Percentiles rank a stretch among this genome's conserved stretches.
These are phyloP conservation scores for Maconellicoccus hirsutus DNA, from an alignment of 1,140 invertebrate species.

Conservation along the genomic window DNA sequence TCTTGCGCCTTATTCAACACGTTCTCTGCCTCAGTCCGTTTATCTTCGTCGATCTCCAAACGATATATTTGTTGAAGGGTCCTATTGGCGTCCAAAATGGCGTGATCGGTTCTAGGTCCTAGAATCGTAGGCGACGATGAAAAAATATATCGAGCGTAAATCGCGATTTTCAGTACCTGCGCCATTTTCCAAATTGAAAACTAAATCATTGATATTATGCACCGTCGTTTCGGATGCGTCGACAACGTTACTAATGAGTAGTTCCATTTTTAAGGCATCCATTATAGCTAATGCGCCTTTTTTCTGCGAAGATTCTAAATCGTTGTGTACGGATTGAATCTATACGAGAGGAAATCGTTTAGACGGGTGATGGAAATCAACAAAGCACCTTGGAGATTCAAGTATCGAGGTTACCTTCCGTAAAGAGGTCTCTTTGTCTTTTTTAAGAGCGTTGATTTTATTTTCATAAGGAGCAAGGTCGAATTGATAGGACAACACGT, in stretches of 20 bases:
- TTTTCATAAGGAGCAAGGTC: constrained; percentile 47
- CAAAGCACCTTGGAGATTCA: too few relatives aligned
- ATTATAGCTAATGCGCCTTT: constrained; percentile 26
- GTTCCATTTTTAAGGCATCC: constrained; percentile 25
- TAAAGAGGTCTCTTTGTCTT: constrained; percentile 36
- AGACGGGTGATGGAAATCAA: too few relatives aligned
- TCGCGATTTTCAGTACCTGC: constrained; percentile 14
- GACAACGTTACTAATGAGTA: constrained; percentile 24
- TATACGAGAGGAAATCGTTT: constrained; percentile 27
- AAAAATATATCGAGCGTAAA: background rate
- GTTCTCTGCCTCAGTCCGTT: constrained; percentile 17
- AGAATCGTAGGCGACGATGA: constrained; percentile 20
- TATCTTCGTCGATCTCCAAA: constrained; percentile 22
- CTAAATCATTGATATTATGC: constrained; percentile 28
- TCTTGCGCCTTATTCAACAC: constrained; percentile 42
- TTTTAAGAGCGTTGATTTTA: constrained; percentile 44
- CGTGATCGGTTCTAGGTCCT: constrained; percentile 61
- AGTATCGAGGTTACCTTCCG: constrained; percentile 47
- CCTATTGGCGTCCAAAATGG: constrained; percentile 55
- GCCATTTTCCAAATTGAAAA: constrained; percentile 27
- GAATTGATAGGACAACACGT: constrained; percentile 50
- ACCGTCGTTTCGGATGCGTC: constrained; percentile 27
- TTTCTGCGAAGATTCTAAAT: constrained; percentile 41
- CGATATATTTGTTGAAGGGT: constrained; percentile 52
- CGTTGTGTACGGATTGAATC: constrained; percentile 33